Base-by-base conservation (phyloP, 2,113 vertebrate genomes). In the Oxygymnocypris stewartii region DNA sequence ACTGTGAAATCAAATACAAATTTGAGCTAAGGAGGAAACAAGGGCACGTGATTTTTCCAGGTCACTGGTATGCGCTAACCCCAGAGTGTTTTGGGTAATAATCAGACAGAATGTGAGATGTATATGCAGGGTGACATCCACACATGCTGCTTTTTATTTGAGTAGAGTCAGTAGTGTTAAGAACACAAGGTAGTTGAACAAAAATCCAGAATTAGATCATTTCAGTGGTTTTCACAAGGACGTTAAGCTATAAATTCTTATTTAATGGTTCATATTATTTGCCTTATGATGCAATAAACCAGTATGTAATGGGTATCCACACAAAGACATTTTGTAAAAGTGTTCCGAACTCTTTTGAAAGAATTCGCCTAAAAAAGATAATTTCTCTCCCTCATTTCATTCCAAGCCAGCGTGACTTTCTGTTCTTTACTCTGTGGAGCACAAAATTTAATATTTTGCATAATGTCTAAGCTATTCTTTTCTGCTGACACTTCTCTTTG, bases 201-300 rank as follows among this genome's bases (percentile, higher is more conserved):
- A 76, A 73, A 18, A 69, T 14, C 16, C 16, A 20, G 31, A 71
- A 18, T 71, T 71, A 10, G 31, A 71, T 37, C 0, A 35, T 37
- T 37, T 16, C 16, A 37, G 9, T 20, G n/a, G n/a, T 3, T 76
- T 74, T 75, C 20, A 5, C 10, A 42, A 74, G 20, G 37, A 42
- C 10, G 11, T 75, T 75, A 44, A 44, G 11, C 73, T 75, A 75
- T 6, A 47, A 14, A 75, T 47, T 44, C 12, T 47, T 47, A 75
- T 8, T 75, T 75, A 47, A 75, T 75, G 12, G 6, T 47, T 42
- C 73, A 75, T 76, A 25, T 49, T 49, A 49, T 49, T 76, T 76
- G 42, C 47, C 74, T 76, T 76, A 76, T 49, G 74, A 76, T 49
- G 42, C 74, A 76, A 76, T 76, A 9, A 76, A 28, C 12, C 74